These are phyloP conservation scores for Luscinia megarhynchos DNA, from an alignment of 2,797 vertebrate genomes.

Conservation along the genomic window DNA sequence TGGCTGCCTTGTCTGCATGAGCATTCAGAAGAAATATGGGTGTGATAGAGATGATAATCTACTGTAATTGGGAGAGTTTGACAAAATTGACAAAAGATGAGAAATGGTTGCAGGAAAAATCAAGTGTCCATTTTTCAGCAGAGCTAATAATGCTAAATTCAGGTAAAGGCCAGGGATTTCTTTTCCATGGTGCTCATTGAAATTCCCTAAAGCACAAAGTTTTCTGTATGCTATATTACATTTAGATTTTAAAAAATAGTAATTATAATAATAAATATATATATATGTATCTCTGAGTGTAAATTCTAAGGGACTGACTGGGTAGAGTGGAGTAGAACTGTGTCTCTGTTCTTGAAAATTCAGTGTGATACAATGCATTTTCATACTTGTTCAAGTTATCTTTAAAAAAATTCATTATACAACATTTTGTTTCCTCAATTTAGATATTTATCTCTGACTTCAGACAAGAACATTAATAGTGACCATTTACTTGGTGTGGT, in stretches of 20 bases:
- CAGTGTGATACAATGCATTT: neutral
- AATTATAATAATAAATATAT: too few relatives aligned
- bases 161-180: neutral
- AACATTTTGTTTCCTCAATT: neutral
- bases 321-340: accelerated
- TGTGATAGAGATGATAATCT: neutral
- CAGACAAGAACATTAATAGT: neutral
- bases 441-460: neutral
- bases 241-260: neutral
- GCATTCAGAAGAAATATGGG: neutral
- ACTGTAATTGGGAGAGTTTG: neutral
- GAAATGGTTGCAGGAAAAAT: neutral
- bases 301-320: neutral
- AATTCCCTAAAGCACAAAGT: neutral
- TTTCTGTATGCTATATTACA: neutral
- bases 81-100: neutral
- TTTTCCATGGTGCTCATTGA: neutral
- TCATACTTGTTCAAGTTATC: neutral
- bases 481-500: neutral
- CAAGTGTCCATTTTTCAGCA: neutral
- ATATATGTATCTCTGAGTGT: too few relatives aligned
- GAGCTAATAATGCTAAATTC: neutral
- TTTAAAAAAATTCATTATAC: neutral
- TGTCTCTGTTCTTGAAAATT: neutral
- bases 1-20: neutral